Percentiles rank a stretch among this genome's conserved stretches.
These are phyloP conservation scores for Prosopocoilus inquinatus DNA, from an alignment of 2,888 invertebrate genomes.

Conservation along the genomic window DNA sequence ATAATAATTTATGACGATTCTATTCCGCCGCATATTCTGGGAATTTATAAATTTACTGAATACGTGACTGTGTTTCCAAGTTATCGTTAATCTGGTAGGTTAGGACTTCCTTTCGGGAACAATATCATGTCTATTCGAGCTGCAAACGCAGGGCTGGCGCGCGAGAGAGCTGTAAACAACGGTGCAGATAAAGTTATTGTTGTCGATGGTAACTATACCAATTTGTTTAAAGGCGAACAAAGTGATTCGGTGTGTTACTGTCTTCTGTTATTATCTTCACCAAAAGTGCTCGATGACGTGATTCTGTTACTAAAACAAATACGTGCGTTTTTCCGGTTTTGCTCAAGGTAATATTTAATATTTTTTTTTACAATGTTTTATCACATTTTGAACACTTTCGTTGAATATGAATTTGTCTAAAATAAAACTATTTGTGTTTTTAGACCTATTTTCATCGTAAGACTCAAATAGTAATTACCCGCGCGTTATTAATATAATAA, in stretches of 20 bases:
- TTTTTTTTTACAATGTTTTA: too few relatives aligned
- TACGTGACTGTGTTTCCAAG: slow-evolving; percentile 26
- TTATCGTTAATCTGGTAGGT: slow-evolving; percentile 34
- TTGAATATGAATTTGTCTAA: too few relatives aligned
- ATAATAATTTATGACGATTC: too few relatives aligned
- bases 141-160: slow-evolving; percentile 12
- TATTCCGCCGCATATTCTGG: slow-evolving; percentile 5
- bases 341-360: too few relatives aligned
- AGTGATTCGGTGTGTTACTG: slow-evolving; percentile 1
- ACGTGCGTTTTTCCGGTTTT: too few relatives aligned
- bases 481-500: too few relatives aligned
- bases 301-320: too few relatives aligned
- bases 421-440: too few relatives aligned
- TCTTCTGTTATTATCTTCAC: neutral
- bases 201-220: neutral
- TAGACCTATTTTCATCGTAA: too few relatives aligned
- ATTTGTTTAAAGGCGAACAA: neutral
- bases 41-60: slow-evolving; percentile 18
- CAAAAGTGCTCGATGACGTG: too few relatives aligned
- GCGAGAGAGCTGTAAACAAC: neutral
- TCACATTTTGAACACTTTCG: too few relatives aligned
- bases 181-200: neutral
- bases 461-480: too few relatives aligned
- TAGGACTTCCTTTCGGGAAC: slow-evolving; percentile 33
- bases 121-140: slow-evolving; percentile 22